phyloP scores from a whole-genome alignment of 2,113 vertebrate genomes.

The Ascaphus truei region DNA sequence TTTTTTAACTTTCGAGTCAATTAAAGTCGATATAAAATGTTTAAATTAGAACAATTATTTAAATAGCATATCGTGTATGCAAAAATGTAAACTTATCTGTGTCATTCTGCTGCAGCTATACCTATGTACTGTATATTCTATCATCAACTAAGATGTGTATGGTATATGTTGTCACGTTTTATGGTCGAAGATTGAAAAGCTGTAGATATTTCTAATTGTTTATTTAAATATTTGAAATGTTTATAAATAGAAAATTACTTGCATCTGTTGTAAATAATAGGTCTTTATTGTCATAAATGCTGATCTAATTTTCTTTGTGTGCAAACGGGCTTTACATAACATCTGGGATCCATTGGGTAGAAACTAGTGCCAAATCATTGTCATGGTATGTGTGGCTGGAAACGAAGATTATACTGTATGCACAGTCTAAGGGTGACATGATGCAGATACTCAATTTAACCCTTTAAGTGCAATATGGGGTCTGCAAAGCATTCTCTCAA shows the following conservation, averaged over 20 bases:
- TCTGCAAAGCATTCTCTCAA: no score
- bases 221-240: slow-evolving; percentile 45
- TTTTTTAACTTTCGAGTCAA: no score
- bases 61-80: no score
- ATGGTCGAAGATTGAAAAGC: slow-evolving; percentile 18
- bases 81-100: no score
- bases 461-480: no score
- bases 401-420: no score
- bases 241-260: slow-evolving; percentile 40
- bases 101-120: no score
- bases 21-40: no score
- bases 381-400: slow-evolving; percentile 43
- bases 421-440: no score
- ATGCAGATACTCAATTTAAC: no score
- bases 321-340: slow-evolving; percentile 33
- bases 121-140: no score
- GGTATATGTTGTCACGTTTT: slow-evolving; percentile 41
- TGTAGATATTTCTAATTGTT: slow-evolving; percentile 42
- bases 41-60: no score
- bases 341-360: slow-evolving; percentile 43
- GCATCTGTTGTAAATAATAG: not conserved
- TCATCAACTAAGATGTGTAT: slow-evolving; percentile 47
- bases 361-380: slow-evolving; percentile 37
- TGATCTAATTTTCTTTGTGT: slow-evolving; percentile 25
- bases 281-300: not conserved